Base-by-base conservation (phyloP, 2,888 invertebrate species). In the Pterostichus madidus region DNA sequence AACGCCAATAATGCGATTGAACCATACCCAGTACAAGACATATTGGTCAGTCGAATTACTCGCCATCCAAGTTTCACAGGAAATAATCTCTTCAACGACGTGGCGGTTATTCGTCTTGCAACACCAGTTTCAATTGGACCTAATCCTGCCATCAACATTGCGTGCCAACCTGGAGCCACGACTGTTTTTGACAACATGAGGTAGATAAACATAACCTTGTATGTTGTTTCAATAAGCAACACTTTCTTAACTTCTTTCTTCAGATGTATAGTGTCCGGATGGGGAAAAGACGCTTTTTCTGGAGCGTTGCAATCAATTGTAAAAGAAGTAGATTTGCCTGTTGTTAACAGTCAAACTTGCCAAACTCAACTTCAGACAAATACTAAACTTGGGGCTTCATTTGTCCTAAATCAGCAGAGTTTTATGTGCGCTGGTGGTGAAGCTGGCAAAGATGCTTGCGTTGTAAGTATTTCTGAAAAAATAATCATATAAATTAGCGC, bases 361-460 rank as follows among this genome's bases (percentile, higher is more conserved):
- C 94, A 96, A 88, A 86, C 90, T 3, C 91, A 92, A 24, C 89
- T 96, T 85, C 91, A 92, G 75, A 87, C 89, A 0, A 95, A 95
- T 0, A 95, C 96, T 0, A 91, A 95, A 1, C 91, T 96, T 0
- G 95, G 95, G 0, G 84, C 92, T 0, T 88, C 88, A 52, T 96
- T 93, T 86, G 89, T 91, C 3, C 89, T 96, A 7, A 93, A 94
- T 85, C 92, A 92, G 7, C 91, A 91, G 0, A 94, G 94, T 24
- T 96, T 96, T 87, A 89, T 96, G 8, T 96, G 96, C 86, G 96
- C 96, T 49, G 96, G 96, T 0, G 96, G 95, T 0, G 95, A 95
- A 88, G 88, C 91, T 2, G 94, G 93, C 82, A 95, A 94, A 87
- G 96, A 96, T 88, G 93, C 96, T 24, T 96, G 96, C 89, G 94